phyloP scores from a whole-genome alignment of 2,888 invertebrate genomes.

The Liopterus haemorrhoidalis region DNA sequence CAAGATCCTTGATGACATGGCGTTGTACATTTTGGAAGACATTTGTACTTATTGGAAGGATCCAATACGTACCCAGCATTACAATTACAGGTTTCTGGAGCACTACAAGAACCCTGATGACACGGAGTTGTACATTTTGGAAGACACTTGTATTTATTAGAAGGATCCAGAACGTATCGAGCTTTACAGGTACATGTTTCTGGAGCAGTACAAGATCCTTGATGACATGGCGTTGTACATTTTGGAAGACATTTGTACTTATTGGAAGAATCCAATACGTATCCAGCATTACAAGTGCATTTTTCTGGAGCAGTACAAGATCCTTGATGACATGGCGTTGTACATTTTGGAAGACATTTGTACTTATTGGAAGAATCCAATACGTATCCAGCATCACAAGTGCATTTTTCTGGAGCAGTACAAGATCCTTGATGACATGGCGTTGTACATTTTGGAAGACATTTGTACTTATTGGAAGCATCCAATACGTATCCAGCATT shows the following conservation, averaged over 20 bases:
- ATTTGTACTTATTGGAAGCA: too few relatives aligned
- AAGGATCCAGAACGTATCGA: conserved; percentile 19
- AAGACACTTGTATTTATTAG: conserved; percentile 34
- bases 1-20: conserved; percentile 40
- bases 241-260: conserved; percentile 31
- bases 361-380: too few relatives aligned
- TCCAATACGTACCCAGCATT: conserved; percentile 48
- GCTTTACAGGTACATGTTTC: conserved; percentile 38
- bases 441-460: too few relatives aligned
- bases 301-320: too few relatives aligned
- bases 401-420: too few relatives aligned
- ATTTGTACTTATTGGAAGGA: conserved; percentile 38
- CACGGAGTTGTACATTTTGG: conserved; percentile 38
- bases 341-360: too few relatives aligned
- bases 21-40: conserved; percentile 41
- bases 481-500: conserved; percentile 44
- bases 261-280: conserved; percentile 19
- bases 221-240: too few relatives aligned
- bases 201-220: too few relatives aligned
- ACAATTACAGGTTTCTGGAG: conserved; percentile 33
- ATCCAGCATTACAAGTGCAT: conserved; percentile 48
- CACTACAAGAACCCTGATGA: conserved; percentile 31
- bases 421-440: too few relatives aligned
- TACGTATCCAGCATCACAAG: too few relatives aligned
- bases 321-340: too few relatives aligned